These are phyloP conservation scores for Eremobia ochroleuca DNA, from an alignment of 2,888 invertebrate species.

Conservation along the genomic window DNA sequence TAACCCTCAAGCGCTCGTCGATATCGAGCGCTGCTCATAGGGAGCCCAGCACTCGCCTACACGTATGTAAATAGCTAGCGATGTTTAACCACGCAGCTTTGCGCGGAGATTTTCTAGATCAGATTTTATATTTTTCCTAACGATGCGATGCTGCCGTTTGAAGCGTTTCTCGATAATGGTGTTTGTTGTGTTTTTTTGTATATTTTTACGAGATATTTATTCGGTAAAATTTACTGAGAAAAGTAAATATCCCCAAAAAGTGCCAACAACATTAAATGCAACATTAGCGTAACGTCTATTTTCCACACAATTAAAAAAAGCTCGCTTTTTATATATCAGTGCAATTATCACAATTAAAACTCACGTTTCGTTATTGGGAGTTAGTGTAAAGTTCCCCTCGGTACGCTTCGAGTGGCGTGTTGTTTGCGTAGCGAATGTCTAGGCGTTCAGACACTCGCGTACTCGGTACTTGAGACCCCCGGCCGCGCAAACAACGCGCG, in stretches of 20 bases:
- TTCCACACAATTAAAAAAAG: constrained; percentile 14
- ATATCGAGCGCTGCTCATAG: constrained; percentile 67
- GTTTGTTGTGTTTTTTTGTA: constrained; percentile 65
- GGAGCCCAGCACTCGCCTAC: constrained; percentile 47
- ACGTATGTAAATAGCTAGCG: constrained; percentile 66
- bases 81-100: constrained; percentile 72
- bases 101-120: constrained; percentile 69
- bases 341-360: constrained; percentile 56
- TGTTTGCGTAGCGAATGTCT: constrained; percentile 67
- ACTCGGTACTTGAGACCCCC: constrained; percentile 61
- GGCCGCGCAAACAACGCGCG: constrained; percentile 53
- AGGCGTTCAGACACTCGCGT: constrained; percentile 59
- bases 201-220: constrained; percentile 41
- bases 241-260: constrained; percentile 12
- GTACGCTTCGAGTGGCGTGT: constrained; percentile 54
- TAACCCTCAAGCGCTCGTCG: constrained; percentile 66
- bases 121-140: constrained; percentile 65
- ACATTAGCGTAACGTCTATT: neutral
- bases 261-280: neutral
- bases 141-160: constrained; percentile 66
- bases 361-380: constrained; percentile 53
- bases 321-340: constrained; percentile 17
- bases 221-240: constrained; percentile 19
- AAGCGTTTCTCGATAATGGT: constrained; percentile 75
- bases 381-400: constrained; percentile 47